Evolutionary conservation across 2,797 vertebrate species (phyloP).

Genomic region (Crocidura indochinensis): DNA sequence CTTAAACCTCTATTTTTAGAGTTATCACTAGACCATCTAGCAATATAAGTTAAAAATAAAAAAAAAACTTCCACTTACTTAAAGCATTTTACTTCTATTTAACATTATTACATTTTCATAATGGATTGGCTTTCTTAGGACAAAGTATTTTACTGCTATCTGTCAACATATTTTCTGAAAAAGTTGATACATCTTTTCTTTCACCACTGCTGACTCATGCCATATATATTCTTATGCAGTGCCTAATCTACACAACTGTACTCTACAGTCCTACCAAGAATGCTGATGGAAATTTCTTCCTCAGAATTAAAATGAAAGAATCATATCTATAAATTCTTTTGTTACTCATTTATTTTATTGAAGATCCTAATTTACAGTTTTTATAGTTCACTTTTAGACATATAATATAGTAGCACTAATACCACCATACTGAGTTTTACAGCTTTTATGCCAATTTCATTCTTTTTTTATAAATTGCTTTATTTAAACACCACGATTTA

Average conservation of each 20-base stretch:
- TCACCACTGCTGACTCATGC: not conserved
- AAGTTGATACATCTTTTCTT: not conserved
- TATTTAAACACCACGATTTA: too few relatives aligned
- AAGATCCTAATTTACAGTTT: too few relatives aligned
- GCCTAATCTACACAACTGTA: not conserved
- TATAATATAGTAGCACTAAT: too few relatives aligned
- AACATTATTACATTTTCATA: not conserved
- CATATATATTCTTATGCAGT: not conserved
- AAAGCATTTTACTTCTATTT: constrained; percentile 15
- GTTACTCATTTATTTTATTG: too few relatives aligned
- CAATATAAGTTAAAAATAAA: constrained; percentile 6
- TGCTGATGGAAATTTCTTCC: not conserved
- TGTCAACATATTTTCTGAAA: not conserved
- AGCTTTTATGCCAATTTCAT: too few relatives aligned
- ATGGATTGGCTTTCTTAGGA: not conserved
- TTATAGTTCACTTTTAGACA: too few relatives aligned
- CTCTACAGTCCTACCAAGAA: not conserved
- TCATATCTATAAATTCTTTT: not conserved
- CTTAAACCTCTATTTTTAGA: not conserved
- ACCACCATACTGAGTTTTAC: too few relatives aligned
- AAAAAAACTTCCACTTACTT: not conserved
- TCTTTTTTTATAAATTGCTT: too few relatives aligned
- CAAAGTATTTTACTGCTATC: not conserved
- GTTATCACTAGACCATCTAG: not conserved
- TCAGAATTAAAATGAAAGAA: constrained; percentile 42